phyloP scores from a whole-genome alignment of 2,797 vertebrate genomes.

The Dicrostonyx torquatus region DNA sequence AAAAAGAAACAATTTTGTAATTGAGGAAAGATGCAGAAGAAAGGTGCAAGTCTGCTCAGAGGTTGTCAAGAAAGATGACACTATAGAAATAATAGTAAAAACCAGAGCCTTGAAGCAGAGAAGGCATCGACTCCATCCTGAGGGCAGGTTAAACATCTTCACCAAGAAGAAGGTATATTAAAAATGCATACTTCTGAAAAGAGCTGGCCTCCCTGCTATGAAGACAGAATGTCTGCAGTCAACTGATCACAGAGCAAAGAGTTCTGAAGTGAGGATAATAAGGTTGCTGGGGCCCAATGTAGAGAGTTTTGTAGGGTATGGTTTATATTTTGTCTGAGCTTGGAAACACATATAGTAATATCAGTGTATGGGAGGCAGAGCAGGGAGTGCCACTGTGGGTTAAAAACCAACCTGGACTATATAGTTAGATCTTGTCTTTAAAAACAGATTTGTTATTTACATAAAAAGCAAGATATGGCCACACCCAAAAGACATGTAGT shows the following conservation, averaged over 20 bases:
- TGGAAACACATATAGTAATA: not conserved
- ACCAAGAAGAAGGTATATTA: not conserved
- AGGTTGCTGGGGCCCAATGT: not conserved
- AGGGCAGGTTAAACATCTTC: not conserved
- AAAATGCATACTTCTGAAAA: not conserved
- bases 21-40: not conserved
- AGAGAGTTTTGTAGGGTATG: not conserved
- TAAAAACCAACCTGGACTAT: not conserved
- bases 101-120: not conserved
- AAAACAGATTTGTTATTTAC: not conserved
- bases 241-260: not conserved
- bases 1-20: slow-evolving; percentile 1
- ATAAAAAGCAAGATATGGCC: not conserved
- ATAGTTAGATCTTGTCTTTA: not conserved
- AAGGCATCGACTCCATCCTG: not conserved
- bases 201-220: not conserved
- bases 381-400: not conserved
- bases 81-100: not conserved
- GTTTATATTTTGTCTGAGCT: not conserved
- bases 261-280: not conserved
- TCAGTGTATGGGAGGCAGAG: not conserved
- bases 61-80: not conserved
- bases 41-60: not conserved
- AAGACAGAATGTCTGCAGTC: not conserved
- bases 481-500: not conserved